Percentiles rank a stretch among this genome's conserved stretches.
phyloP scores from a whole-genome alignment of 2,888 invertebrate genomes.

The Drosophila siamana region DNA sequence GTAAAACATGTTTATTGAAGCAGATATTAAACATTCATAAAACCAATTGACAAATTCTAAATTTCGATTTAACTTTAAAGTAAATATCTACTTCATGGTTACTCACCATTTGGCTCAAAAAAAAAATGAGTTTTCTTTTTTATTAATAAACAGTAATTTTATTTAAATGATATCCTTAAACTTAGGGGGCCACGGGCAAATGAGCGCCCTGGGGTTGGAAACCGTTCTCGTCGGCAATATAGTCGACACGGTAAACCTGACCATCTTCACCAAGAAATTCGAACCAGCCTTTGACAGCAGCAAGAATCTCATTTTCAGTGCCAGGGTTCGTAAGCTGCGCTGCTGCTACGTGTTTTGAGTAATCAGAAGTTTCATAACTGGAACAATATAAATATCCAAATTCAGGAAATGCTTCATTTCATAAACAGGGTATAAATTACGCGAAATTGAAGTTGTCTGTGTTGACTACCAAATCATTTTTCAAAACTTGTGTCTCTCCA shows the following conservation, averaged over 20 bases:
- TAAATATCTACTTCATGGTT: no score
- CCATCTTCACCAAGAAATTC: conserved; percentile 87
- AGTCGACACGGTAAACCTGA: conserved; percentile 86
- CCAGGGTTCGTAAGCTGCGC: conserved; percentile 79
- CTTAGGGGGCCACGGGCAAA: conserved; percentile 81
- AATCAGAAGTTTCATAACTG: conserved; percentile 10
- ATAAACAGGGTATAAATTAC: conserved; percentile 29
- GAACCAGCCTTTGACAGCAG: conserved; percentile 77
- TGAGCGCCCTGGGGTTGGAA: conserved; percentile 86
- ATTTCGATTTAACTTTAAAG: no score
- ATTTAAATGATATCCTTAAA: conserved; percentile 25
- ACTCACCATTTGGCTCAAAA: no score
- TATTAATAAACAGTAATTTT: conserved; percentile 49
- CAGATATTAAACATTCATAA: no score
- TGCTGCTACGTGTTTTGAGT: conserved; percentile 28
- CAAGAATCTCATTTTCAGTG: conserved; percentile 77
- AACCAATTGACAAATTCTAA: no score
- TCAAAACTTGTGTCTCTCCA: conserved; percentile 16
- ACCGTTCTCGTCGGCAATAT: conserved; percentile 83
- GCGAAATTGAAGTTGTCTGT: conserved; percentile 86
- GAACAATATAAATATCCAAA: not conserved
- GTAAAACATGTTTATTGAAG: no score
- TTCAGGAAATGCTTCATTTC: not conserved
- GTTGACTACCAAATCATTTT: conserved; percentile 77
- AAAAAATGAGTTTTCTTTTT: conserved; percentile 8